Base-by-base conservation (phyloP, 2,797 vertebrate genomes). In the Anguilla anguilla region DNA sequence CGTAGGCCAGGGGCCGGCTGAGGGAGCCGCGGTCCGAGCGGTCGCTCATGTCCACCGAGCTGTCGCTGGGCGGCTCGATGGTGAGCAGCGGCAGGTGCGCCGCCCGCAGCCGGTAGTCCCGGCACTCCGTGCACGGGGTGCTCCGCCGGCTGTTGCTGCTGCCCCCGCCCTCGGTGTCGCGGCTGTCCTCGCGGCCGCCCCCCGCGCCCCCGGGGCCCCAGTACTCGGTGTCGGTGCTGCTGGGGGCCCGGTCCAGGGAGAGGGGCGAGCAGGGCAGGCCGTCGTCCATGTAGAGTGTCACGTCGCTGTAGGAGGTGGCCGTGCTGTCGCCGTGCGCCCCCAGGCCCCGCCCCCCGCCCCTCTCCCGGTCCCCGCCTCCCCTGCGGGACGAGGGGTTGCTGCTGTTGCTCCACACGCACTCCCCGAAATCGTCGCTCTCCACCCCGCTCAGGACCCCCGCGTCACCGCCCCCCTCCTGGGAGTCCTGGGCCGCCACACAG, bases 31-130 rank as follows among this genome's bases (percentile, higher is more conserved):
- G 96, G 88, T 99, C 98, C 0, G 98, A 98, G 77, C 98, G 97
- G 92, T 99, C 98, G 1, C 98, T 99, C 94, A 98, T 97, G 93
- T 99, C 98, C 90, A 98, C 98, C 0, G 98, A 99, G 94, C 98
- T 98, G 95, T 99, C 98, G 15, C 98, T 98, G 77, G 98, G 98
- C 0, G 98, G 98, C 91, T 99, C 98, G 1, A 99, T 98, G 28
- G 98, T 99, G 89, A 99, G 96, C 88, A 99, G 94, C 0, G 98
- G 98, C 88, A 98, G 95, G 89, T 98, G 98, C 17, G 97, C 96
- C 0, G 96, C 97, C 46, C 97, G 95, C 83, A 97, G 94, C 31
- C 96, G 96, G 90, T 97, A 98, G 92, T 98, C 98, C 88, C 98
- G 94, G 92, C 98, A 99, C 91, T 99, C 98, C 0, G 97, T 96